These are phyloP conservation scores for Chymomyza procnemis DNA, from an alignment of 2,888 invertebrate species.

Conservation along the genomic window DNA sequence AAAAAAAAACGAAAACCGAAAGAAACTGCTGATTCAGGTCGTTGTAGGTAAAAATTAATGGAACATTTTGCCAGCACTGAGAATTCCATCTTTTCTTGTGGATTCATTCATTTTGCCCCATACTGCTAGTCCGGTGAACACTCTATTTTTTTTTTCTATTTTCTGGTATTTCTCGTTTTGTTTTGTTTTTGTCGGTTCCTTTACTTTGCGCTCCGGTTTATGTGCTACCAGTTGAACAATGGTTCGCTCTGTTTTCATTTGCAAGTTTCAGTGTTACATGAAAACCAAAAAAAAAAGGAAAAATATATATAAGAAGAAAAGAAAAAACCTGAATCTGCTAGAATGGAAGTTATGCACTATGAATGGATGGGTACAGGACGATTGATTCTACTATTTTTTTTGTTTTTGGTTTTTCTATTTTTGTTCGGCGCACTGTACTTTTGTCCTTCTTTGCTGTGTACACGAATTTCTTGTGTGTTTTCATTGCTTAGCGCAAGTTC, in stretches of 20 bases:
- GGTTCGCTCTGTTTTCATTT: conserved; percentile 7
- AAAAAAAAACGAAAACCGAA: conserved; percentile 25
- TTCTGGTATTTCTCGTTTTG: neutral
- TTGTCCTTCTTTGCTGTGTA: neutral
- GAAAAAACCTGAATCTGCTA: neutral
- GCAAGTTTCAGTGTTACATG: conserved; percentile 14
- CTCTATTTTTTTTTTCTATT: neutral
- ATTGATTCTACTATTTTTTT: neutral
- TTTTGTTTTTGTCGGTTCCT: neutral
- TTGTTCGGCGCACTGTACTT: neutral
- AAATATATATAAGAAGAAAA: too few species aligned
- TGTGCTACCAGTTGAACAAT: conserved; percentile 1
- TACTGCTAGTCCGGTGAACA: neutral
- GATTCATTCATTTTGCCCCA: conserved; percentile 20
- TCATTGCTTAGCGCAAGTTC: neutral
- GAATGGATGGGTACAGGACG: neutral
- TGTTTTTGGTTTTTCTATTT: too few species aligned
- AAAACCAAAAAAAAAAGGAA: neutral
- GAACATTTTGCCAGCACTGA: conserved; percentile 56
- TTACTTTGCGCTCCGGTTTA: neutral
- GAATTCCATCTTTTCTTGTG: conserved; percentile 56
- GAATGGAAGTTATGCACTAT: neutral
- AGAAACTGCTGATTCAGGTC: conserved; percentile 57
- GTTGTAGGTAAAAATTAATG: conserved; percentile 63
- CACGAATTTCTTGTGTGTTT: neutral